Base-by-base conservation (phyloP, 2,888 invertebrate species). In the Drosophila anomelani region DNA sequence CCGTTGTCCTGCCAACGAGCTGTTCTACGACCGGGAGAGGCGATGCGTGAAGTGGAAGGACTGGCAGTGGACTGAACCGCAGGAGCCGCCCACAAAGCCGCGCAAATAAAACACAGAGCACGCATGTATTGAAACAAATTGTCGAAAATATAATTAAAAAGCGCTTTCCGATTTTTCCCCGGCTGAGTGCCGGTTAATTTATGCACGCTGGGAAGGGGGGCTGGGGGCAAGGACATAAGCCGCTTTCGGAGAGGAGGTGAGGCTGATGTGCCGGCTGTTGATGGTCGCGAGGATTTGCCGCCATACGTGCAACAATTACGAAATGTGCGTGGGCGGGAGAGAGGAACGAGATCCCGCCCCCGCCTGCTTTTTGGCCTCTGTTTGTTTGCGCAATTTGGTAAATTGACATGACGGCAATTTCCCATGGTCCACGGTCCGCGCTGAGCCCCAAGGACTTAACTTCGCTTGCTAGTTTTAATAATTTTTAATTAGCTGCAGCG, bases 71-170 rank as follows among this genome's bases (percentile, higher is more conserved):
- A 78, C 78, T 12, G 84, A 78, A 59, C 78, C 79, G 46, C 78
- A 77, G 58, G 68, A 78, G n/a, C 80, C 83, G 67, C 75, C 82
- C 59, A 75, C 79, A 71, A 76, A 77, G 41, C 76, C 79, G 38
- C 57, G 67, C 66, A 77, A 79, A 81, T 76, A 68, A 85, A 73
- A 55, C 43, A 60, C 44, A 60, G 23, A 57, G 23, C 56, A 29
- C 53, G 39, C 47, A 49, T 72, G 73, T 54, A 75, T 67, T 76
- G 71, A 54, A 61, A 69, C 73, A 80, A 83, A 68, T 75, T 73
- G 77, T 80, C 56, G 75, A 67, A 86, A 83, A 79, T 86, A 84
- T 84, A 80, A 86, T 86, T 79, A 80, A 80, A 86, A 63, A 56
- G 59, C 58, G 59, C 49, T 75, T 75, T 76, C 55, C 55, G 62